A percentile compares a stretch with the other conserved stretches of the same genome.
Evolutionary conservation across 2,797 vertebrate species (phyloP).

Genomic region (Thripadectes ignobilis): DNA sequence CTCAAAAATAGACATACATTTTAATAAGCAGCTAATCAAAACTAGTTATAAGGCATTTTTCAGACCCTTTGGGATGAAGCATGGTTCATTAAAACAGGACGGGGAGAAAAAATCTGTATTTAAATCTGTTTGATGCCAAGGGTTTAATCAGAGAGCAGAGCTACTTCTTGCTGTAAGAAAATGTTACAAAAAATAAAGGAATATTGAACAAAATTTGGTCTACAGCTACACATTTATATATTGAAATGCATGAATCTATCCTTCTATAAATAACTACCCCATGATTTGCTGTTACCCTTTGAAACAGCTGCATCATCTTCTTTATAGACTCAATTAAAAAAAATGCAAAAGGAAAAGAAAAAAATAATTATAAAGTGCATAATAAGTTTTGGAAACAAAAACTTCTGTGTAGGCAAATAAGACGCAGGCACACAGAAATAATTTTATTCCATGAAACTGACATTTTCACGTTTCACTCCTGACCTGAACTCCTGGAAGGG

Average conservation of each 20-base stretch:
- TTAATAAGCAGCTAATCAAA: constrained; percentile 65
- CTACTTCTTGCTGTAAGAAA: constrained; percentile 6
- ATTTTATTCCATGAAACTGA: background rate
- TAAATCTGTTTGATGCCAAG: constrained; percentile 60
- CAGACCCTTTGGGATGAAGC: constrained; percentile 37
- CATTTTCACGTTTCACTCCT: background rate
- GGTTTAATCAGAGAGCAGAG: constrained; percentile 50
- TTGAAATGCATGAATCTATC: background rate
- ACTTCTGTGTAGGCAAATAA: background rate
- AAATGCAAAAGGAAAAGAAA: background rate
- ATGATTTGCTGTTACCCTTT: background rate
- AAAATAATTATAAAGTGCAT: background rate
- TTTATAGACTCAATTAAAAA: background rate
- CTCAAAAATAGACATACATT: constrained; percentile 25
- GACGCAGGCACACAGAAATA: background rate
- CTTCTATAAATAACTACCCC: background rate
- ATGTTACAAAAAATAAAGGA: background rate
- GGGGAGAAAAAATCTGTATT: constrained; percentile 2
- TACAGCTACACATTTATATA: constrained; percentile 24
- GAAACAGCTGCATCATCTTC: background rate
- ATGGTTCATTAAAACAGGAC: constrained; percentile 50
- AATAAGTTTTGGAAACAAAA: background rate
- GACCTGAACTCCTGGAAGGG: background rate
- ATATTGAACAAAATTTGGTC: background rate
- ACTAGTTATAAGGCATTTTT: constrained; percentile 49